Evolutionary conservation across 2,888 invertebrate genomes (phyloP), one percentile per base, ranked within the genome.

Genomic region (Rotaria sp.): DNA sequence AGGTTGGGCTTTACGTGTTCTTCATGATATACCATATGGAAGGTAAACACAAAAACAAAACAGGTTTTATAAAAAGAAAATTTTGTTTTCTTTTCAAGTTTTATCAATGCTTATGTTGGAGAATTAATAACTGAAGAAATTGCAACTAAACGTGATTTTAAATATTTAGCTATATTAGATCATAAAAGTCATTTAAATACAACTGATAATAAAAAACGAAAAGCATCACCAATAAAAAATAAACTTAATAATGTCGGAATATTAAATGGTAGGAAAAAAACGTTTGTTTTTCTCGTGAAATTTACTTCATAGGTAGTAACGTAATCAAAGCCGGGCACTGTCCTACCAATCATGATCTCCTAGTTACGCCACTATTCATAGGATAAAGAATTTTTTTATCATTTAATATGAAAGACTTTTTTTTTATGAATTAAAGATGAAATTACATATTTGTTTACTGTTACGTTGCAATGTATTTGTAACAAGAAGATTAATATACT

Each of bases 1-100:
- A 87, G 99, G 99, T 0, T 99, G 98, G 98, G 99, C 98, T 1
- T 94, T 98, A 86, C 94, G 98, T 0, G 95, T 96, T 84, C 92
- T 98, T 2, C 96, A 96, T 90, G 99, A 99, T 90, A 95, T 99
- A 85, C 97, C 99, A 0, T 94, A 94, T 87, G 99, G 98, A 0
- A 93, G 95, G 67, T 67, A 67, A 67, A 21, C 10, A 52, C 21
- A 24, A 24, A 2, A 21, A 24, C 1, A 21, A 24, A 52, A 24
- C 0, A 5, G 7, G 1, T 52, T 21, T 4, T 21, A 52, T 24
- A 52, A 52, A 5, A 24, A 52, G 24, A 24, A 24, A 24, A 5
- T 7, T 21, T 4, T 52, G 3, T 0, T 5, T 35, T 1, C 21
- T 67, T 30, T 67, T 30, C 1, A 21, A 67, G 67, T 35, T 80